Conservation (phyloP, 2,888 invertebrate genomes). For the Acanthoscelides obtectus region DNA sequence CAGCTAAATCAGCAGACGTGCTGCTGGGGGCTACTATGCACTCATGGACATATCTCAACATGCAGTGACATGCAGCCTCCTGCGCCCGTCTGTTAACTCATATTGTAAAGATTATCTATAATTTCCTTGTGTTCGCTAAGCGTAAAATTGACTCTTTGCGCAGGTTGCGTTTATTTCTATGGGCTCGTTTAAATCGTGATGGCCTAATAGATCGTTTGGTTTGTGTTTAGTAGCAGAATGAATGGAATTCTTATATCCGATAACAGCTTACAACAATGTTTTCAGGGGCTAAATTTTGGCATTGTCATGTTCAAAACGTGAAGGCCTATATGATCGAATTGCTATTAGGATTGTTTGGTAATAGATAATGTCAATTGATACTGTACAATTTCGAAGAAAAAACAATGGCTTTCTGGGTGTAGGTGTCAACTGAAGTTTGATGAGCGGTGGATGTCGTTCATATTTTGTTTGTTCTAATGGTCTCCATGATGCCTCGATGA, state of each 20-base stretch:
- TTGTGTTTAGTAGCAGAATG: constrained; percentile 10
- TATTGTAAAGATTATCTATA: too few relatives aligned
- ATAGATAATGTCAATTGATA: constrained; percentile 13
- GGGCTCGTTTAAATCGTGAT: constrained; percentile 5
- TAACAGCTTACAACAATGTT: constrained; percentile 9
- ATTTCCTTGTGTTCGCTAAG: not conserved
- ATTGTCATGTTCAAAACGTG: not conserved
- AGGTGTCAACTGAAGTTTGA: constrained; percentile 13
- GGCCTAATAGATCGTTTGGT: constrained; percentile 10
- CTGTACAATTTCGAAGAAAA: constrained; percentile 15
- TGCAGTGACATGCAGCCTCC: too few relatives aligned
- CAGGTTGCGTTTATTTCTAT: constrained; percentile 6
- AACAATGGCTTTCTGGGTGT: constrained; percentile 20
- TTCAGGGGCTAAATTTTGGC: not conserved
- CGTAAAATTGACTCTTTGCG: constrained; percentile 7
- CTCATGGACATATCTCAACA: too few relatives aligned
- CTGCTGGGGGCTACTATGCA: too few relatives aligned
- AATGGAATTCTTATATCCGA: constrained; percentile 12
- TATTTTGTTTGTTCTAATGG: too few relatives aligned
- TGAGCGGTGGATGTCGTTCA: not conserved
- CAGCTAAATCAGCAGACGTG: too few relatives aligned
- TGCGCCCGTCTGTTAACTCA: too few relatives aligned
- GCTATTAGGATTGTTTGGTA: constrained; percentile 12
- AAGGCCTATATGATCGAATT: constrained; percentile 11
- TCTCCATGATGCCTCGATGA: too few relatives aligned